These are phyloP conservation scores for Neodon shergylaensis DNA, from an alignment of 2,113 vertebrate genomes.

Conservation along the genomic window DNA sequence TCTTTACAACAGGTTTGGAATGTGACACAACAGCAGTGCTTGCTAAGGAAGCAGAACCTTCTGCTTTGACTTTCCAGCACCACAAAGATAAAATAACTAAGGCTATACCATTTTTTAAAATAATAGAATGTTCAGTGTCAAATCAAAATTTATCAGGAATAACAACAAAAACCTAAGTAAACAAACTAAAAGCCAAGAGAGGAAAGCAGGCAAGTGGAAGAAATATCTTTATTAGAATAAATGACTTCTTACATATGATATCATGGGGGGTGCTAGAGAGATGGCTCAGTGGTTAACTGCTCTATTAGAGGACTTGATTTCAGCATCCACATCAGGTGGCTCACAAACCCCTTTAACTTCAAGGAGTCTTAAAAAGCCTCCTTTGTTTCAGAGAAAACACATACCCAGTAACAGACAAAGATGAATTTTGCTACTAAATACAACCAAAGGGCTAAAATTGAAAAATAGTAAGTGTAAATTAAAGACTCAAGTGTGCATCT, in stretches of 20 bases:
- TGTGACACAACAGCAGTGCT: neutral
- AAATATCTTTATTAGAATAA: neutral
- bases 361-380: neutral
- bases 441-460: neutral
- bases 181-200: neutral
- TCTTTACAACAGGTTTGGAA: neutral
- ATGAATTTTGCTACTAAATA: neutral
- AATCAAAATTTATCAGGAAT: neutral
- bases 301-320: neutral
- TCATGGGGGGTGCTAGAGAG: neutral
- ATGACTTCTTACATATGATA: neutral
- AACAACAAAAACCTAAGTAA: neutral
- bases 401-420: neutral
- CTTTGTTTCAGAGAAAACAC: neutral
- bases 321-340: neutral
- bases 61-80: neutral
- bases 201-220: neutral
- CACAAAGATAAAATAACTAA: neutral
- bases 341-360: neutral
- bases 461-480: neutral
- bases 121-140: neutral
- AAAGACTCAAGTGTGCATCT: neutral
- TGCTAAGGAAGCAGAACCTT: neutral
- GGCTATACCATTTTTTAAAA: neutral
- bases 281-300: neutral